Evolutionary conservation across 2,797 vertebrate genomes (phyloP).

Genomic region (Thaleichthys pacificus): DNA sequence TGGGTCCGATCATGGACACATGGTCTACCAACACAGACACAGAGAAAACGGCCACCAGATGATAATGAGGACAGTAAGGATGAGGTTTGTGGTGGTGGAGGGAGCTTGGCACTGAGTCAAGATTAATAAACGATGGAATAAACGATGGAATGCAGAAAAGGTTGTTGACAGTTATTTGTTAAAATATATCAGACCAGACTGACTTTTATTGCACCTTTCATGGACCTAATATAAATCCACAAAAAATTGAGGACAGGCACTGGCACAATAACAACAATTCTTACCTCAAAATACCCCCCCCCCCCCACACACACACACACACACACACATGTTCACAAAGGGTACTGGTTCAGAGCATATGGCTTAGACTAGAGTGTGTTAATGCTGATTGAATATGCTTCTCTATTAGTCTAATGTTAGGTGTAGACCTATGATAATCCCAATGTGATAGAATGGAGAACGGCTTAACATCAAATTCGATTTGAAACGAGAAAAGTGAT

Average conservation of each 20-base stretch:
- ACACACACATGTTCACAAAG: not conserved
- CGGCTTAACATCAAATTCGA: conserved; percentile 6
- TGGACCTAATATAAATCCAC: not conserved
- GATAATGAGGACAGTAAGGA: not conserved
- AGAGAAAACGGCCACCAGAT: not conserved
- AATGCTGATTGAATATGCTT: conserved; percentile 7
- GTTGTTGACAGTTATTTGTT: too few species aligned
- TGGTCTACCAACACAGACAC: not conserved
- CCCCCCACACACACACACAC: not conserved
- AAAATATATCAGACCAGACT: too few species aligned
- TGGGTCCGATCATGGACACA: too few species aligned
- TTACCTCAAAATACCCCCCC: too few species aligned
- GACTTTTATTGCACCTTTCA: not conserved
- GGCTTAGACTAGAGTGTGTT: conserved; percentile 4
- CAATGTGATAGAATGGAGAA: conserved; percentile 6
- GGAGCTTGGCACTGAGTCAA: not conserved
- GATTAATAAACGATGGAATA: too few species aligned
- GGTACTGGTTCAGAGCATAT: not conserved
- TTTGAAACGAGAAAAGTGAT: conserved; percentile 10
- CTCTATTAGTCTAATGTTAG: conserved; percentile 12
- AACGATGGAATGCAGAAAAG: too few species aligned
- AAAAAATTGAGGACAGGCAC: not conserved
- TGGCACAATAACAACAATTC: not conserved
- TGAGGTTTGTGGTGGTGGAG: not conserved
- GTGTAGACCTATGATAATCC: conserved; percentile 2